Conservation (phyloP, 2,113 vertebrate species). For the Gymnogyps californianus region DNA sequence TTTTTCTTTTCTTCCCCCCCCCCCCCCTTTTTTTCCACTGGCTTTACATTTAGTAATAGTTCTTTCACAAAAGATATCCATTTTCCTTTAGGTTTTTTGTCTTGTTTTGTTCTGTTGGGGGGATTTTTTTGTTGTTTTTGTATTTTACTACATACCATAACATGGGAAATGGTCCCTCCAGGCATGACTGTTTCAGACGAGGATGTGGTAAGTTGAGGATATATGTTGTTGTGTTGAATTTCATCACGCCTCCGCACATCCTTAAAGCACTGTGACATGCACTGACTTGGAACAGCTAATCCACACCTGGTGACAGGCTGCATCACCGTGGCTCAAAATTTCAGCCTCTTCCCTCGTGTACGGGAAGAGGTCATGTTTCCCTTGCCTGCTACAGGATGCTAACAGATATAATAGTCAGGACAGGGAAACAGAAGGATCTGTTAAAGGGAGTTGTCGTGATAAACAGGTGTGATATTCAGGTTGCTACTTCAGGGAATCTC, state of each 20-base stretch:
- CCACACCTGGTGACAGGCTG: conserved; percentile 36
- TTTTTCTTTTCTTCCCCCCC: neutral
- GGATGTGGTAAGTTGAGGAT: conserved; percentile 16
- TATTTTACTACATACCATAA: conserved; percentile 2
- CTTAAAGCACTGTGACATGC: conserved; percentile 11
- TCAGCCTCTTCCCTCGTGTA: neutral
- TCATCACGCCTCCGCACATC: conserved; percentile 29
- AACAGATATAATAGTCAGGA: conserved; percentile 45
- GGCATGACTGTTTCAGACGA: conserved; percentile 9
- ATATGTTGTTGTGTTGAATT: conserved; percentile 9
- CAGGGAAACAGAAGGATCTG: conserved; percentile 40
- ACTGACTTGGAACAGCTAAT: conserved; percentile 33
- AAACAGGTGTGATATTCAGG: conserved; percentile 63
- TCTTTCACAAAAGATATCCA: neutral
- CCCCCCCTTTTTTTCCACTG: neutral
- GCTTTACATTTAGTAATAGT: neutral
- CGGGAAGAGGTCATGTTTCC: neutral
- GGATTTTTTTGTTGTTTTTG: neutral
- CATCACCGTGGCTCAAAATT: conserved; percentile 10
- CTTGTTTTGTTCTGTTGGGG: neutral
- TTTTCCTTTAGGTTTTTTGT: neutral
- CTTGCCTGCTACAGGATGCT: conserved; percentile 1
- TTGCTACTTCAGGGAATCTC: conserved; percentile 44
- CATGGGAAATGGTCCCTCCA: conserved; percentile 20
- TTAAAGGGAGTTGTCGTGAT: conserved; percentile 54